Evolutionary conservation across 2,888 invertebrate species (phyloP), one percentile per base, ranked within the genome.

Genomic region (Cerastis leucographa): DNA sequence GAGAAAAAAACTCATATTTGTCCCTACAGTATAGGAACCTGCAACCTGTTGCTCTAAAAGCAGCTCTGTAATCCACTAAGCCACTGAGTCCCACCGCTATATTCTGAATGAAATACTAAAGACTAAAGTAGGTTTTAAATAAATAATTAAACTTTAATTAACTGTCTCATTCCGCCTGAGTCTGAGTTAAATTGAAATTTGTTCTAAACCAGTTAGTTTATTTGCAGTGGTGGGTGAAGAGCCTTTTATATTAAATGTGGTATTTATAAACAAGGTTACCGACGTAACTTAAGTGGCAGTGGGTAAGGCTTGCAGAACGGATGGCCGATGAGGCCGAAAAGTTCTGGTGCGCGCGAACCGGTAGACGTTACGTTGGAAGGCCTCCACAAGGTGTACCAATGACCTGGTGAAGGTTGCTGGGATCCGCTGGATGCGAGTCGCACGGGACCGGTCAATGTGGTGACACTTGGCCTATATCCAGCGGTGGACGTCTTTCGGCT

Each of bases 41-140:
- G 8, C 78, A 78, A 75, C 78, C 51, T 75, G 75, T 75, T 75
- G 78, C 42, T 51, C 51, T 44, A 3, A 75, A 78, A 66, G 29
- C 51, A 17, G 7, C 17, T 25, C 44, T 44, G n/a, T 44, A 44
- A 51, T 44, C 67, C 11, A 51, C n/a, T 66, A 42, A 78, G 66
- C 51, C 12, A 44, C 14, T 0, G 42, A n/a, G n/a, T 51, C 3
- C 78, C 42, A 64, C 49, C 25, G 59, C 40, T 29, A 77, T 46
- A 49, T 9, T 78, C n/a, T 35, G 11, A 66, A 66, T 66, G 29
- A 66, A 75, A 42, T 66, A 12, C 19, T 78, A 25, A 65, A 65
- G 51, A 75, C 35, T n/a, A 35, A 78, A 78, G 17, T 8, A 51
- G 17, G n/a, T 51, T 78, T 65, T 22, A 42, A 74, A 77, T 61